Percentiles rank a stretch among this genome's conserved stretches.
Conservation (phyloP, 2,888 invertebrate genomes). For the Camponotus fellah region DNA sequence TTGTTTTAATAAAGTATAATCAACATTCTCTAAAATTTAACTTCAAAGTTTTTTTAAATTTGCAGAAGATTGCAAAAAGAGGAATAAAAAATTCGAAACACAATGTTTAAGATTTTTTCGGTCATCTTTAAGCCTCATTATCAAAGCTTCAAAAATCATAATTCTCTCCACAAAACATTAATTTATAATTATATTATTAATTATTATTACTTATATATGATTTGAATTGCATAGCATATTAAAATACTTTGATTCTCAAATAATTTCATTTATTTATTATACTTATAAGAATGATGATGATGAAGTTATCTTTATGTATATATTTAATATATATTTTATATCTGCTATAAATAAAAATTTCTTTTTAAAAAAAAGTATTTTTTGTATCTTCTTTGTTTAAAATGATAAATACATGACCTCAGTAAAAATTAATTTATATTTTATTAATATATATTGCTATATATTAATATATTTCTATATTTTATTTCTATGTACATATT, state of each 20-base stretch:
- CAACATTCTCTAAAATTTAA: background rate
- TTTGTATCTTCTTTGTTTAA: background rate
- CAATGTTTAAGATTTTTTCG: background rate
- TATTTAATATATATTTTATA: background rate
- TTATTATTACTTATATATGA: constrained; percentile 3
- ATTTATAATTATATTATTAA: too few relatives aligned
- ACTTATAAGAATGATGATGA: background rate
- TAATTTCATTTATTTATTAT: background rate
- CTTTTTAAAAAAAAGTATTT: background rate
- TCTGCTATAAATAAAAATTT: constrained; percentile 13
- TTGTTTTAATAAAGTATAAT: background rate
- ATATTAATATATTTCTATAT: background rate
- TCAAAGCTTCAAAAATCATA: background rate
- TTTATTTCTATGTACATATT: background rate
- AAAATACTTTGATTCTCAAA: background rate
- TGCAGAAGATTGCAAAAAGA: background rate
- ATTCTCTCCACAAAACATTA: constrained; percentile 1
- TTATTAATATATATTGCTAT: too few relatives aligned
- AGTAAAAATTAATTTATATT: background rate
- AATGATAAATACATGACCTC: background rate
- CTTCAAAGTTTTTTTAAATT: background rate
- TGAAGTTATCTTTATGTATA: background rate
- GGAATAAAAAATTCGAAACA: background rate
- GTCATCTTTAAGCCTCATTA: background rate
- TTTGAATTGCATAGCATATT: background rate